Evolutionary conservation across 2,888 invertebrate species (phyloP).

Genomic region (Dynastes maya): DNA sequence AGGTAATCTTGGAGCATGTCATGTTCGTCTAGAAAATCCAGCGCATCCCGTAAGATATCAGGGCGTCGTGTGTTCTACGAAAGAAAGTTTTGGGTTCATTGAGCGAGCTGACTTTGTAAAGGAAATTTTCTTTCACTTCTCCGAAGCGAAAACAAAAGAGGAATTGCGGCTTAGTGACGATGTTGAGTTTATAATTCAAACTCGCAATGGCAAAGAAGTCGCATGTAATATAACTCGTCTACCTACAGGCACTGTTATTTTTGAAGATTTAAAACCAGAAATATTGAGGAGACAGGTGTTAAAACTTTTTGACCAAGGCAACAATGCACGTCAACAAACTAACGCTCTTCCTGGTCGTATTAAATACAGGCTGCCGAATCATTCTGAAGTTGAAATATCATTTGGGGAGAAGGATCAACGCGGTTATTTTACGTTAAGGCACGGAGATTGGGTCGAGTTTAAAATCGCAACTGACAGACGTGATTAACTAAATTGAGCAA

Average conservation of each 20-base stretch:
- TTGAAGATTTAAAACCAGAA: conserved; percentile 94
- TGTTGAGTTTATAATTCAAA: conserved; percentile 97
- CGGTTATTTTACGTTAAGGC: conserved; percentile 92
- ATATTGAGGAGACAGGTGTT: conserved; percentile 90
- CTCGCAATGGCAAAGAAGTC: conserved; percentile 96
- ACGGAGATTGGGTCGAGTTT: conserved; percentile 98
- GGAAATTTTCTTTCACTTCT: conserved; percentile 98
- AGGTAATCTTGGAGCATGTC: conserved; percentile 94
- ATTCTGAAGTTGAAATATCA: conserved; percentile 88
- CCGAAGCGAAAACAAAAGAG: conserved; percentile 91
- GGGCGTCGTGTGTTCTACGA: conserved; percentile 97
- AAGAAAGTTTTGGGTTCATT: conserved; percentile 97
- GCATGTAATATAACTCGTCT: conserved; percentile 94
- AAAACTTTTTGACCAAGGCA: conserved; percentile 88
- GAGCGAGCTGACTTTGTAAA: conserved; percentile 98
- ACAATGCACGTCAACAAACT: conserved; percentile 79
- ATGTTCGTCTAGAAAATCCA: conserved; percentile 92
- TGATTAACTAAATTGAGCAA: conserved; percentile 94
- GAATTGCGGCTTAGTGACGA: conserved; percentile 94
- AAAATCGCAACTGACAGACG: conserved; percentile 96
- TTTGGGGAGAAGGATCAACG: conserved; percentile 97
- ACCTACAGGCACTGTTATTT: conserved; percentile 94
- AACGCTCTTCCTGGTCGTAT: conserved; percentile 92
- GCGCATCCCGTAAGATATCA: conserved; percentile 94
- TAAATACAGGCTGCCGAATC: conserved; percentile 90